Percentiles rank a stretch among this genome's conserved stretches.
Conservation (phyloP, 2,113 vertebrate genomes). For the Phaetusa simplex region DNA sequence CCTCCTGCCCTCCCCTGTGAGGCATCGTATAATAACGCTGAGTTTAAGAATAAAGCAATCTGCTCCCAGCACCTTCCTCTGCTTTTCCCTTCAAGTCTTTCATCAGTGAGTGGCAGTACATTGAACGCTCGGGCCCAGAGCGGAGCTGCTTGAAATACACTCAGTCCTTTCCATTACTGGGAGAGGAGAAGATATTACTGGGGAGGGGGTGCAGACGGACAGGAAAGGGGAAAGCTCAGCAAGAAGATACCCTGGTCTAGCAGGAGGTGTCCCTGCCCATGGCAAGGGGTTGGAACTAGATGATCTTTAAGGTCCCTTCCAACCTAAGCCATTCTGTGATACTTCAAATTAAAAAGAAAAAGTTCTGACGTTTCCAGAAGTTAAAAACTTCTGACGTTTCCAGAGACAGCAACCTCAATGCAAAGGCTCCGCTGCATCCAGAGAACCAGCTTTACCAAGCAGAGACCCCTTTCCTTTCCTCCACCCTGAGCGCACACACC, state of each 20-base stretch:
- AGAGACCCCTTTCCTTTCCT: not conserved
- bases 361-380: not conserved
- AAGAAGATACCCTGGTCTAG: not conserved
- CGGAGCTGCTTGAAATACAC: not conserved
- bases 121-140: rapidly evolving
- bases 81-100: not conserved
- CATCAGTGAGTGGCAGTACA: not conserved
- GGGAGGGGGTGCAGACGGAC: not conserved
- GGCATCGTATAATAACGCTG: not conserved
- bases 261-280: too few species aligned
- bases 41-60: conserved; percentile 15
- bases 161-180: not conserved
- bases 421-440: not conserved
- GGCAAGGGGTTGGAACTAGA: too few species aligned
- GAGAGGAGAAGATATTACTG: not conserved
- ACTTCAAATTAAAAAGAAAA: not conserved
- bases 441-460: not conserved
- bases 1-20: not conserved
- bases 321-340: too few species aligned
- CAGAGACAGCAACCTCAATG: not conserved
- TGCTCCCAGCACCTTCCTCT: not conserved
- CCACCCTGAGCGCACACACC: not conserved
- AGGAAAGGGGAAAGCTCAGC: not conserved
- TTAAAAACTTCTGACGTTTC: not conserved
- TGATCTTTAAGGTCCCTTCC: too few species aligned